Conservation (phyloP, 1,140 invertebrate genomes). For the Sitophilus oryzae region DNA sequence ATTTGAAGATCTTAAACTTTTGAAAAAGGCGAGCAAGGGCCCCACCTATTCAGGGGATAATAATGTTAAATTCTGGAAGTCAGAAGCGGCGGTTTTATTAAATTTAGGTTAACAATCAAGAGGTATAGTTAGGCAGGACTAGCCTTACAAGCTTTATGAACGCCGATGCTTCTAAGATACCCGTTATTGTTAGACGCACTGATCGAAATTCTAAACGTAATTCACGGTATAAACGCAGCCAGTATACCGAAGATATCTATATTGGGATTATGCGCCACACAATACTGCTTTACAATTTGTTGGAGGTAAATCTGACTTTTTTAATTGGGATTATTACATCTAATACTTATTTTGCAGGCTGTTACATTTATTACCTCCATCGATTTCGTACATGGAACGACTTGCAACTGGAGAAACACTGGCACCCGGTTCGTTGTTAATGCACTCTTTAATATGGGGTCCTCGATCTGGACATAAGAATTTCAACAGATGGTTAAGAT, state of each 20-base stretch:
- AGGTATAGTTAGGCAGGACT: slow-evolving; percentile 88
- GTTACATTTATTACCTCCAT: slow-evolving; percentile 77
- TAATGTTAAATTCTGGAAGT: too few relatives aligned
- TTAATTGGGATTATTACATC: background rate
- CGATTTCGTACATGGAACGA: slow-evolving; percentile 76
- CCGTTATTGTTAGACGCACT: slow-evolving; percentile 78
- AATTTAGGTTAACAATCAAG: slow-evolving; percentile 62
- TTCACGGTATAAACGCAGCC: slow-evolving; percentile 50
- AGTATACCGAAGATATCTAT: slow-evolving; percentile 54
- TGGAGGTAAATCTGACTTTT: slow-evolving; percentile 52
- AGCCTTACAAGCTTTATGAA: slow-evolving; percentile 70
- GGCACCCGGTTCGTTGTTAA: slow-evolving; percentile 51
- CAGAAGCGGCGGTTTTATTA: too few relatives aligned
- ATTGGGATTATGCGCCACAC: slow-evolving; percentile 72
- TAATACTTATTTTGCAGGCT: slow-evolving; percentile 46
- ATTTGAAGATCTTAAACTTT: too few relatives aligned
- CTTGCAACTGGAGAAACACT: slow-evolving; percentile 59
- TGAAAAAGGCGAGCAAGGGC: too few relatives aligned
- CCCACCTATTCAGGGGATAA: too few relatives aligned
- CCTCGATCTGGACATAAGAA: slow-evolving; percentile 65
- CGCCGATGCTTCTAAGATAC: slow-evolving; percentile 85
- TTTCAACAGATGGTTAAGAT: slow-evolving; percentile 69
- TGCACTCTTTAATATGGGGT: slow-evolving; percentile 70
- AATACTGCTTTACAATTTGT: slow-evolving; percentile 85
- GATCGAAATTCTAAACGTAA: slow-evolving; percentile 69